Evolutionary conservation across 2,797 vertebrate species (phyloP).

Genomic region (Thalassophryne amazonica): DNA sequence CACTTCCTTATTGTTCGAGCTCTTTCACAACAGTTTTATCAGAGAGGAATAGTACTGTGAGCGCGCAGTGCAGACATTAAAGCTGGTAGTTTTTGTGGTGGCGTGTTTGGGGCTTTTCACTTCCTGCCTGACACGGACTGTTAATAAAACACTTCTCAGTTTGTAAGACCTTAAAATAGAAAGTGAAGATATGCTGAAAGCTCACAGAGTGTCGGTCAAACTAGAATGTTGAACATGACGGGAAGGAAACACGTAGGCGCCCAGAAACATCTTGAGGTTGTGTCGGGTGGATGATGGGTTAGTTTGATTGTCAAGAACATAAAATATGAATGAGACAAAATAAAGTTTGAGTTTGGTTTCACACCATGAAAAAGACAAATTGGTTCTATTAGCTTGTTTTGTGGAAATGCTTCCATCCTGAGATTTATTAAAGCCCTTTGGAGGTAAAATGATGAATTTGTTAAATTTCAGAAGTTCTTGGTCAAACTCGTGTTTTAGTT

Average conservation of each 20-base stretch:
- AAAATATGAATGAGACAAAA: constrained; percentile 9
- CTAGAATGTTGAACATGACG: constrained; percentile 1
- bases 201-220: constrained; percentile 19
- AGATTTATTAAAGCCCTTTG: no score
- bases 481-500: no score
- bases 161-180: background rate
- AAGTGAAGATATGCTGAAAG: background rate
- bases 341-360: background rate
- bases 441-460: no score
- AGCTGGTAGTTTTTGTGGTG: background rate
- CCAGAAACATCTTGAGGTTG: constrained; percentile 24
- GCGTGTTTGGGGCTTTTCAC: constrained; percentile 6
- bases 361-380: constrained; percentile 18
- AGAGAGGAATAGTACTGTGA: background rate
- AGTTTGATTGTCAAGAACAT: constrained; percentile 27
- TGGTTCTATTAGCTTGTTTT: no score
- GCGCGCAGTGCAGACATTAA: constrained; percentile 1
- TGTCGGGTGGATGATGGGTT: constrained; percentile 12
- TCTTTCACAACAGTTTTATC: background rate
- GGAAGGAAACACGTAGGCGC: constrained; percentile 3
- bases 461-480: no score
- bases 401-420: no score
- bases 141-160: background rate
- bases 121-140: constrained; percentile 17
- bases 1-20: background rate